Evolutionary conservation across 2,113 vertebrate genomes (phyloP).

Genomic region (Cyanoderma ruficeps): DNA sequence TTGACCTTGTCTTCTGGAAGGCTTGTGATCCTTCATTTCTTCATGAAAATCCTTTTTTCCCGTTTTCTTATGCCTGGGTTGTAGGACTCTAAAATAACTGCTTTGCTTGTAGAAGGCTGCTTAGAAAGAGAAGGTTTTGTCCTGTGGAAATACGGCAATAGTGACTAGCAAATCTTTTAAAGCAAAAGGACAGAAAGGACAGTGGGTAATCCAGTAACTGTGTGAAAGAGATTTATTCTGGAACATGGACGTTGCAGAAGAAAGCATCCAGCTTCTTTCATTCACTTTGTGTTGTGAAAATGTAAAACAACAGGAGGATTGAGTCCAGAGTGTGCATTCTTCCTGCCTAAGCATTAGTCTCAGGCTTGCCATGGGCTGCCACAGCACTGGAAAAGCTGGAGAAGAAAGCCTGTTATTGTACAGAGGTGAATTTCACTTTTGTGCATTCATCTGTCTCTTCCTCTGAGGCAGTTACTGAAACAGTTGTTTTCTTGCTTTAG

Average conservation of each 20-base stretch:
- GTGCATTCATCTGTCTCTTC: not conserved
- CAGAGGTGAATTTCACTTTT: not conserved
- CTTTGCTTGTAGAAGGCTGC: not conserved
- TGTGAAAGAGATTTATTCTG: conserved; percentile 6
- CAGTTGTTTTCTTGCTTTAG: not conserved
- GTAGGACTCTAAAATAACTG: not conserved
- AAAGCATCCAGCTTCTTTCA: not conserved
- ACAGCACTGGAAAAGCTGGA: not conserved
- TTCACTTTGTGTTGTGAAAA: not conserved
- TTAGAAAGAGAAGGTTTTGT: conserved; percentile 4
- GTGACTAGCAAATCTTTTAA: not conserved
- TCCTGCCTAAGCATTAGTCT: not conserved
- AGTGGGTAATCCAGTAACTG: not conserved
- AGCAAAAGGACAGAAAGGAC: not conserved
- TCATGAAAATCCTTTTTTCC: not conserved
- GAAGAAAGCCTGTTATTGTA: not conserved
- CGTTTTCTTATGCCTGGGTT: not conserved
- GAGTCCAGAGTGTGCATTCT: not conserved
- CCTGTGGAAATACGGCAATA: not conserved
- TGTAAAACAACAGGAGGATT: not conserved
- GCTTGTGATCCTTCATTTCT: not conserved
- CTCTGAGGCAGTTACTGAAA: not conserved
- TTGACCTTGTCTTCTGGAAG: not conserved
- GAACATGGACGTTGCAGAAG: not conserved
- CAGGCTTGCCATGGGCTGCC: not conserved